A percentile compares a stretch with the other conserved stretches of the same genome.
phyloP scores from a whole-genome alignment of 1,140 invertebrate genomes.

The Neotoxoptera formosana region DNA sequence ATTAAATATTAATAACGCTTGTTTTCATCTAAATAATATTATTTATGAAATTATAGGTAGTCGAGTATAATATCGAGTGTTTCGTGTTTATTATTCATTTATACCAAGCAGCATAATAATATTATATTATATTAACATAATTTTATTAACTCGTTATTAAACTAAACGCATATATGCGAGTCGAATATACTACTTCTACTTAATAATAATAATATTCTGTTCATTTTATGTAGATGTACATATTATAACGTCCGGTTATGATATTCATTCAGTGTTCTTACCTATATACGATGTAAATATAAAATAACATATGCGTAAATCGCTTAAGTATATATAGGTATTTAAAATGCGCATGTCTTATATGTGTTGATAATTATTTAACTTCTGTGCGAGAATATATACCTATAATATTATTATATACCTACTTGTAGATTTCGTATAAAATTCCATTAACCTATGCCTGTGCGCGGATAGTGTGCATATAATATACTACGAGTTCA shows the following conservation, averaged over 20 bases:
- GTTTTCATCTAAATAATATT: slow-evolving; percentile 11
- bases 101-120: too few relatives aligned
- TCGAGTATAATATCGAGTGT: neutral
- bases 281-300: slow-evolving; percentile 5
- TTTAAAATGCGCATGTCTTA: neutral
- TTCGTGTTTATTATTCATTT: neutral
- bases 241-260: neutral
- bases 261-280: neutral
- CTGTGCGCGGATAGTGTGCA: too few relatives aligned
- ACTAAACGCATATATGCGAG: neutral
- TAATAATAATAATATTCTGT: neutral
- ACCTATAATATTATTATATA: too few relatives aligned
- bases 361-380: neutral
- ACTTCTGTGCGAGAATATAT: neutral
- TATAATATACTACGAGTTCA: neutral
- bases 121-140: slow-evolving; percentile 9
- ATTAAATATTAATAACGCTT: neutral
- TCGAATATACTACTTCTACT: neutral
- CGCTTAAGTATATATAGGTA: neutral
- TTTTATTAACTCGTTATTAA: slow-evolving; percentile 18
- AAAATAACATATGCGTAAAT: slow-evolving; percentile 13
- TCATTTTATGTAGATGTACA: neutral
- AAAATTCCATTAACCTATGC: neutral
- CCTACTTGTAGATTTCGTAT: neutral
- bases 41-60: neutral